Evolutionary conservation across 2,888 invertebrate genomes (phyloP).

Genomic region (Drosophila antonietae): DNA sequence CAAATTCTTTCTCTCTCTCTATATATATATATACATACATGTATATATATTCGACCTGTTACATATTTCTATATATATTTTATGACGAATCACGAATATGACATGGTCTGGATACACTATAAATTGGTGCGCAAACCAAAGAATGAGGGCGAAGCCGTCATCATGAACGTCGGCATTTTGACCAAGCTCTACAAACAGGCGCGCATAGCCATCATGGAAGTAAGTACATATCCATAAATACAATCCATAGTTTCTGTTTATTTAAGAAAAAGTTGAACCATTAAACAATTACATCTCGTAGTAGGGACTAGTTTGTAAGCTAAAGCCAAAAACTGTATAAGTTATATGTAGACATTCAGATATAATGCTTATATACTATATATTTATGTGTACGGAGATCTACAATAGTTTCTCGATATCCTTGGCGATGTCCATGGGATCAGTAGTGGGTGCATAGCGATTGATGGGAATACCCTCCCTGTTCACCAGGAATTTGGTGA

Average conservation of each 20-base stretch:
- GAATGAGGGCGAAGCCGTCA: conserved; percentile 9
- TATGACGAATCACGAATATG: conserved; percentile 48
- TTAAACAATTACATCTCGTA: conserved; percentile 25
- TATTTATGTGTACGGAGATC: conserved; percentile 5
- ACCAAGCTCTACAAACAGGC: conserved; percentile 36
- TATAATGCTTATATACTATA: conserved; percentile 14
- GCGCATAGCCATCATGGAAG: conserved; percentile 38
- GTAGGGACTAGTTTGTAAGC: conserved; percentile 30
- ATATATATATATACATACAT: background rate
- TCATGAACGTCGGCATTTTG: conserved; percentile 41
- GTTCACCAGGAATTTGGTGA: conserved; percentile 84
- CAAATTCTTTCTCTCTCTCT: background rate
- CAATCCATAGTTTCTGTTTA: conserved; percentile 37
- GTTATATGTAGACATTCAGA: conserved; percentile 21
- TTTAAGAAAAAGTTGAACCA: conserved; percentile 28
- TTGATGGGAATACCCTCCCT: conserved; percentile 83
- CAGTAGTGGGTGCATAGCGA: conserved; percentile 85
- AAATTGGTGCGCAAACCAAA: conserved; percentile 18
- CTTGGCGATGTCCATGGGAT: conserved; percentile 84
- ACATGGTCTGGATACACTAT: conserved; percentile 48
- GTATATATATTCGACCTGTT: background rate
- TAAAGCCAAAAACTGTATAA: conserved; percentile 34
- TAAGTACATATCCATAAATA: conserved; percentile 33
- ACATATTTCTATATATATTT: conserved; percentile 23
- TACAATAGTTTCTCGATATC: conserved; percentile 84